These are phyloP conservation scores for Serinus canaria DNA, from an alignment of 2,113 vertebrate genomes.

Conservation along the genomic window DNA sequence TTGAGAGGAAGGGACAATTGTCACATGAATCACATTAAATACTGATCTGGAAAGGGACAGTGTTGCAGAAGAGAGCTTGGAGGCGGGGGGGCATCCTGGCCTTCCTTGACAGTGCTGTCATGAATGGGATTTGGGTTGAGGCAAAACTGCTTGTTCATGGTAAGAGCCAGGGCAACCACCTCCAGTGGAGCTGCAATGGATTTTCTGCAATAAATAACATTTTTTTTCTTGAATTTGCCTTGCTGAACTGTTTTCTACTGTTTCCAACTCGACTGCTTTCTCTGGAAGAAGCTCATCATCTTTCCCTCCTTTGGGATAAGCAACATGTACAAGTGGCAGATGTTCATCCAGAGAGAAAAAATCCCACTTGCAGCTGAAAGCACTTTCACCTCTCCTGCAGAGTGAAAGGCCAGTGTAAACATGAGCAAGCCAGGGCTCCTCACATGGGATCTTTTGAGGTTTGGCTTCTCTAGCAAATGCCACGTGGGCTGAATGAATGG, in stretches of 20 bases:
- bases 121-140: background rate
- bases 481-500: background rate
- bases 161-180: background rate
- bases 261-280: background rate
- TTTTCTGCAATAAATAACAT: background rate
- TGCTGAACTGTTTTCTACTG: background rate
- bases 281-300: background rate
- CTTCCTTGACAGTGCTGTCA: background rate
- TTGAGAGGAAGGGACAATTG: background rate
- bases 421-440: background rate
- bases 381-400: background rate
- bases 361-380: background rate
- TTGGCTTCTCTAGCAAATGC: background rate
- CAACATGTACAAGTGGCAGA: background rate
- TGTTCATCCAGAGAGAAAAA: background rate
- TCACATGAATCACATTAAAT: background rate
- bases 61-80: background rate
- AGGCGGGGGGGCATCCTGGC: background rate
- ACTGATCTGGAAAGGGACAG: background rate
- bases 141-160: background rate
- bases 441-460: background rate
- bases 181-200: background rate
- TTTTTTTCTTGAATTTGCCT: background rate
- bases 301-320: constrained; percentile 2
- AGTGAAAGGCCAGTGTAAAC: constrained; percentile 3